Conservation (phyloP, 2,797 vertebrate genomes). For the Heterohyrax brucei region DNA sequence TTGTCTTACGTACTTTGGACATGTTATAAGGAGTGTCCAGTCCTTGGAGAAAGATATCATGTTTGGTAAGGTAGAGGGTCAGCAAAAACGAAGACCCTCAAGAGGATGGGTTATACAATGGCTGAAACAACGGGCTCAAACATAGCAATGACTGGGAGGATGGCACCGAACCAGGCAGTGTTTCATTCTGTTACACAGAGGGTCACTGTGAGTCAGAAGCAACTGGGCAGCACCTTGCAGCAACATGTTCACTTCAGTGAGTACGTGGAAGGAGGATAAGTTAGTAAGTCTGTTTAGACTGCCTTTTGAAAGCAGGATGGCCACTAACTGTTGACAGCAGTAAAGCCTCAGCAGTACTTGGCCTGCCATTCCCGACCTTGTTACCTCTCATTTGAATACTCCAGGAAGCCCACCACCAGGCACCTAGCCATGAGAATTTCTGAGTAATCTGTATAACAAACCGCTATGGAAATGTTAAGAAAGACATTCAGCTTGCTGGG, state of each 20-base stretch:
- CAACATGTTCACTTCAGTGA: neutral
- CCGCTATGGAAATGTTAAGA: neutral
- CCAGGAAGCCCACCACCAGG: neutral
- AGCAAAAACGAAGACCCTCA: no score
- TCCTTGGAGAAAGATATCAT: no score
- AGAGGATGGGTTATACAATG: no score
- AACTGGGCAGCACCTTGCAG: no score
- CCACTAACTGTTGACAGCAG: neutral
- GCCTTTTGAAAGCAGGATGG: neutral
- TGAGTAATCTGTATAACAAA: neutral
- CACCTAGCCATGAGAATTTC: neutral
- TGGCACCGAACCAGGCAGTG: no score
- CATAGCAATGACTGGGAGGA: no score
- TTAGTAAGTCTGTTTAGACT: neutral
- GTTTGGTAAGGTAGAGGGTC: no score
- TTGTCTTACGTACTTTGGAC: no score
- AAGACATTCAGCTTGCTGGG: neutral
- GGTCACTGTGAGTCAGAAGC: no score
- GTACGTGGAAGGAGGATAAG: neutral
- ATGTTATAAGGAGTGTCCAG: no score
- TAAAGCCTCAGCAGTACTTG: neutral
- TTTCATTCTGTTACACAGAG: no score
- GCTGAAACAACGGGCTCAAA: no score
- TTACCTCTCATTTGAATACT: neutral
- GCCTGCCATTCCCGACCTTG: neutral